A percentile compares a stretch with the other conserved stretches of the same genome.
Evolutionary conservation across 2,113 vertebrate species (phyloP).

Genomic region (Zosterops borbonicus): DNA sequence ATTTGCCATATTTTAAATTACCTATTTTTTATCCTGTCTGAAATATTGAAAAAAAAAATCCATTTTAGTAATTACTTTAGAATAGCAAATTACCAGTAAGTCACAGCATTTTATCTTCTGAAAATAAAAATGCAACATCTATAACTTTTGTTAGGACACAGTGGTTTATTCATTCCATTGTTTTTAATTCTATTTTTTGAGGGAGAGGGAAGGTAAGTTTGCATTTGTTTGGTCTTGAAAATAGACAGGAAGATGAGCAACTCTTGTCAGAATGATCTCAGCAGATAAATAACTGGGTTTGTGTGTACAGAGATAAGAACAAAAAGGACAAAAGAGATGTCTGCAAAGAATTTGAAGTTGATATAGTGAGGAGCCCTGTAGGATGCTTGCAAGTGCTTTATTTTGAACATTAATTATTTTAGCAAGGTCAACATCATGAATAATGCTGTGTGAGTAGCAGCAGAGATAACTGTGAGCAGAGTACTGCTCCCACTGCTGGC

Average conservation of each 20-base stretch:
- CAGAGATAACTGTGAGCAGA: neutral
- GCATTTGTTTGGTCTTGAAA: neutral
- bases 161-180: neutral
- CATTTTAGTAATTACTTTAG: constrained; percentile 11
- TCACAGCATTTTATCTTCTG: constrained; percentile 17
- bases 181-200: neutral
- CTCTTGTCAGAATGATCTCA: neutral
- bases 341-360: neutral
- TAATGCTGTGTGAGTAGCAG: neutral
- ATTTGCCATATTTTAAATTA: neutral
- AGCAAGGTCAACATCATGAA: neutral
- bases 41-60: constrained; percentile 16
- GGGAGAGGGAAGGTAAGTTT: neutral
- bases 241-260: neutral
- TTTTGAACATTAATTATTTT: constrained; percentile 1
- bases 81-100: constrained; percentile 7
- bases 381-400: neutral
- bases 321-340: neutral
- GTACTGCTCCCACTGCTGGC: neutral
- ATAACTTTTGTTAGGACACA: neutral
- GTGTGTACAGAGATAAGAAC: neutral
- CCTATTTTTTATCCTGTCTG: constrained; percentile 23
- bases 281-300: neutral
- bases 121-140: neutral
- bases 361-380: neutral